Evolutionary conservation across 2,113 vertebrate species (phyloP).

Genomic region (Dicentrarchus labrax): DNA sequence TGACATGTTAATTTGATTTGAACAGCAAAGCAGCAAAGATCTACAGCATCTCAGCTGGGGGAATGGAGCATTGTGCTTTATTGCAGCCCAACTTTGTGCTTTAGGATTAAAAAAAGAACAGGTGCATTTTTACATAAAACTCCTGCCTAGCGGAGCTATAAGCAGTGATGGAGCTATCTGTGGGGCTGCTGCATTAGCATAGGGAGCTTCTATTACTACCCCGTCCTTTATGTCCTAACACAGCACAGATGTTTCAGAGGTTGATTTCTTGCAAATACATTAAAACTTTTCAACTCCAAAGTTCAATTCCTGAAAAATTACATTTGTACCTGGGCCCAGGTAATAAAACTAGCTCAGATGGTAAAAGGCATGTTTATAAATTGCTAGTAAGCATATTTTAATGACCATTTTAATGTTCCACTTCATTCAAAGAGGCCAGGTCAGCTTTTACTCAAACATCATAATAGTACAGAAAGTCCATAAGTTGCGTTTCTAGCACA

Average conservation of each 20-base stretch:
- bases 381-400: no score
- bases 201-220: neutral
- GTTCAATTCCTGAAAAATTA: neutral
- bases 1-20: conserved; percentile 54
- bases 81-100: neutral
- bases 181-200: neutral
- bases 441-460: neutral
- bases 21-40: conserved; percentile 24
- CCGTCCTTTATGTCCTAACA: neutral
- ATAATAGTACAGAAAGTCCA: neutral
- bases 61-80: conserved; percentile 8
- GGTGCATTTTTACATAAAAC: conserved; percentile 6
- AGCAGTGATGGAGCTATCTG: neutral
- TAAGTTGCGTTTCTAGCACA: neutral
- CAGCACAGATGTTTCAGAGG: neutral
- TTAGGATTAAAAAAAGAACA: neutral
- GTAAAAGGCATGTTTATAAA: neutral
- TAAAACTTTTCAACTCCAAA: neutral
- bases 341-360: neutral
- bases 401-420: neutral
- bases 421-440: neutral
- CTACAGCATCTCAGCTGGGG: neutral
- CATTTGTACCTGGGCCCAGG: neutral
- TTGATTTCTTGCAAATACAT: neutral
- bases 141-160: neutral